These are phyloP conservation scores for Morinoia aosen DNA, from an alignment of 2,888 invertebrate genomes.

Conservation along the genomic window DNA sequence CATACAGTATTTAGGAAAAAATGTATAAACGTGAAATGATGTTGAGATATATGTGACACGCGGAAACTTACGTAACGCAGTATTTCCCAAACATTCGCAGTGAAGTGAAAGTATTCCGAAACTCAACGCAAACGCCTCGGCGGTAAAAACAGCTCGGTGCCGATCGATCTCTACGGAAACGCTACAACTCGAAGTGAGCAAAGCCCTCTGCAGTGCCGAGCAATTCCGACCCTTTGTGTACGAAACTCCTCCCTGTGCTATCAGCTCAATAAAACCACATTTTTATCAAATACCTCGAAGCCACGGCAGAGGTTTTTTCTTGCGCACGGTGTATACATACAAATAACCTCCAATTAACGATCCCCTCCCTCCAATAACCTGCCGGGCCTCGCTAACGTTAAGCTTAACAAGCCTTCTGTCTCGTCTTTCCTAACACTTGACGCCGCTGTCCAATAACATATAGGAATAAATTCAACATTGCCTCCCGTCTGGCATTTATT, in stretches of 20 bases:
- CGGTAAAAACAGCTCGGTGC: neutral
- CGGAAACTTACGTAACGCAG: neutral
- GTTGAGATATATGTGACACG: neutral
- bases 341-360: conserved; percentile 40
- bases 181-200: neutral
- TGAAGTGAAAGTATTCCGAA: neutral
- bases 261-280: conserved; percentile 40
- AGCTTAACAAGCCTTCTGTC: conserved; percentile 30
- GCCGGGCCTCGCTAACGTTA: conserved; percentile 6
- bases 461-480: conserved; percentile 17
- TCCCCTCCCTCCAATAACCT: conserved; percentile 34
- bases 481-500: conserved; percentile 1
- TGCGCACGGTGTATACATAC: conserved; percentile 28
- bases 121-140: neutral
- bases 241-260: neutral
- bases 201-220: neutral
- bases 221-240: neutral
- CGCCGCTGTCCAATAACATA: conserved; percentile 17
- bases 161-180: neutral
- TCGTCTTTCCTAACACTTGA: conserved; percentile 25
- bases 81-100: neutral
- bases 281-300: conserved; percentile 34
- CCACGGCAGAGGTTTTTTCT: conserved; percentile 2
- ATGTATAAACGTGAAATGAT: neutral
- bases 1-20: neutral